Evolutionary conservation across 2,797 vertebrate species (phyloP).

Genomic region (Myripristis jacobus): DNA sequence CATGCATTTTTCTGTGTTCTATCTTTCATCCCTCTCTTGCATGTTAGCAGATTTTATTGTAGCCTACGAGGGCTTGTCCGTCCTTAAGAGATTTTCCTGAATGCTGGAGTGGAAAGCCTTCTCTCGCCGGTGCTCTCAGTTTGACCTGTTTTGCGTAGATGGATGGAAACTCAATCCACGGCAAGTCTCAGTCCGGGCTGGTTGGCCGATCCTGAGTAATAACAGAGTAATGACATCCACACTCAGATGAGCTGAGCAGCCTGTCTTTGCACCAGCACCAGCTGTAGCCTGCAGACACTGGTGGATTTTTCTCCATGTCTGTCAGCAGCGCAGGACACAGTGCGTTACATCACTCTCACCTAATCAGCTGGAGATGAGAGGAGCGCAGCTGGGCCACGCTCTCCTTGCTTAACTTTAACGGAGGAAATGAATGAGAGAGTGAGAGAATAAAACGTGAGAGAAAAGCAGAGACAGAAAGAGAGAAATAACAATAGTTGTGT

Average conservation of each 20-base stretch:
- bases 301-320: slow-evolving; percentile 43
- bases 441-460: not conserved
- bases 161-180: slow-evolving; percentile 18
- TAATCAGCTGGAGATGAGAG: slow-evolving; percentile 39
- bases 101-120: not conserved
- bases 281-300: slow-evolving; percentile 28
- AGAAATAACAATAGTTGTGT: too few species aligned
- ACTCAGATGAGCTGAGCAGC: slow-evolving; percentile 22
- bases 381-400: slow-evolving; percentile 18
- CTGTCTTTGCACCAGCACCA: slow-evolving; percentile 24
- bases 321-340: slow-evolving; percentile 41
- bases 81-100: not conserved
- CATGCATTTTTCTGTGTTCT: not conserved
- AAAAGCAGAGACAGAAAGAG: not conserved
- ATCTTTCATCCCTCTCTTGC: not conserved
- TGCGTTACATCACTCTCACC: slow-evolving; percentile 46
- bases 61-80: too few species aligned
- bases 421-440: not conserved
- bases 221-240: slow-evolving; percentile 23
- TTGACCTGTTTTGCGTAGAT: slow-evolving; percentile 11
- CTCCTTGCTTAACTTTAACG: not conserved
- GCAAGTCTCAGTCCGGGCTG: not conserved
- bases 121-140: slow-evolving; percentile 1
- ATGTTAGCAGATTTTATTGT: too few species aligned
- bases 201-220: slow-evolving; percentile 4